These are phyloP conservation scores for Tipula lateralis DNA, from an alignment of 2,888 invertebrate genomes.

Conservation along the genomic window DNA sequence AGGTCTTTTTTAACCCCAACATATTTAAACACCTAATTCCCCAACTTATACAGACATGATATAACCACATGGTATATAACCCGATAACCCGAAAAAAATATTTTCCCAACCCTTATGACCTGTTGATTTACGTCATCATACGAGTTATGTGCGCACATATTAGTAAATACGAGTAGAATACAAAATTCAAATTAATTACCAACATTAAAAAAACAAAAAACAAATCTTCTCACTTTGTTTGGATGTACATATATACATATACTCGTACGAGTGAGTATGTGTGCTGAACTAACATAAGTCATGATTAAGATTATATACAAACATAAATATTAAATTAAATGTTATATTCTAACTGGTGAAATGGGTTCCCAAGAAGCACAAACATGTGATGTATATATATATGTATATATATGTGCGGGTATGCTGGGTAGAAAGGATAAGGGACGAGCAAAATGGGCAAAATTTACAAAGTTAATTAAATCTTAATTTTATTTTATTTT, in stretches of 20 bases:
- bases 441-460: neutral
- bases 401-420: neutral
- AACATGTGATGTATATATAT: neutral
- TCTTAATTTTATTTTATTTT: neutral
- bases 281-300: neutral
- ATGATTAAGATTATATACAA: neutral
- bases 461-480: neutral
- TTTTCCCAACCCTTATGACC: neutral
- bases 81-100: neutral
- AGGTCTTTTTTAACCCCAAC: neutral
- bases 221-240: neutral
- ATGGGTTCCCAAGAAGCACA: neutral
- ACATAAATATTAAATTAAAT: neutral
- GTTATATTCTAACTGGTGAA: neutral
- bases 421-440: neutral
- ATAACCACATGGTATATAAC: neutral
- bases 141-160: neutral
- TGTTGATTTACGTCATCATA: constrained; percentile 13
- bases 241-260: no score
- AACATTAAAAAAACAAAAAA: neutral
- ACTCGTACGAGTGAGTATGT: no score
- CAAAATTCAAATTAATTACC: neutral
- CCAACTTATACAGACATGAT: neutral
- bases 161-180: neutral
- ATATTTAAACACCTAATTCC: neutral